Conservation (phyloP, 1,140 invertebrate genomes). For the Battus philenor region DNA sequence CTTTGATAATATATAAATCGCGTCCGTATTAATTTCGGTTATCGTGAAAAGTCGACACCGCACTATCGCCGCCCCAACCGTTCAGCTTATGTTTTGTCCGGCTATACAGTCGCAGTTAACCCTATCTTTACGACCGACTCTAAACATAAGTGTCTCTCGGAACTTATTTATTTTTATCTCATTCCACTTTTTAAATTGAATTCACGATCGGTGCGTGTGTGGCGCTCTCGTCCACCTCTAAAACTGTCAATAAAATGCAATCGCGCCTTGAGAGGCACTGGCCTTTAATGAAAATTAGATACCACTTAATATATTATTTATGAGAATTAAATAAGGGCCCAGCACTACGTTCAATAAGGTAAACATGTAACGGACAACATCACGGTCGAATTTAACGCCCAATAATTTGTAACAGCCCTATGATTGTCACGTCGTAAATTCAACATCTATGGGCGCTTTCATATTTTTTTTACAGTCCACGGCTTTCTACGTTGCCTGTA, state of each 20-base stretch:
- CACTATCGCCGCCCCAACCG: conserved; percentile 41
- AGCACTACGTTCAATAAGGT: too few species aligned
- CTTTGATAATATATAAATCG: too few species aligned
- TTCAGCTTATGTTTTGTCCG: too few species aligned
- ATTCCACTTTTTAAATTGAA: conserved; percentile 74
- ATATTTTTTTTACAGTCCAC: conserved; percentile 5
- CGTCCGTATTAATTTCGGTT: conserved; percentile 12
- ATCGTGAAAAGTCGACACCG: conserved; percentile 25
- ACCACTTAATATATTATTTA: conserved; percentile 55
- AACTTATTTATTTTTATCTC: conserved; percentile 74
- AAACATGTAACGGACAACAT: conserved; percentile 25
- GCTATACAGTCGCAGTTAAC: conserved; percentile 68
- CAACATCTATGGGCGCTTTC: conserved; percentile 4
- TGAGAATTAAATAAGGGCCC: conserved; percentile 47
- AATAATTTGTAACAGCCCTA: conserved; percentile 30
- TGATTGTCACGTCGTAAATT: conserved; percentile 48
- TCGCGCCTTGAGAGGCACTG: too few species aligned
- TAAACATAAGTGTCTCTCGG: conserved; percentile 72
- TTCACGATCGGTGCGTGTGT: conserved; percentile 48
- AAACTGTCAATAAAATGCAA: conserved; percentile 70
- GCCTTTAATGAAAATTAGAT: conserved; percentile 68
- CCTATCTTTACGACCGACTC: conserved; percentile 71
- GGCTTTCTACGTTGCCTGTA: background rate
- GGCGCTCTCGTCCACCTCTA: too few species aligned
- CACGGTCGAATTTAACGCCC: conserved; percentile 42